Evolutionary conservation across 1,140 invertebrate species (phyloP).

Genomic region (Megalonaias nervosa): DNA sequence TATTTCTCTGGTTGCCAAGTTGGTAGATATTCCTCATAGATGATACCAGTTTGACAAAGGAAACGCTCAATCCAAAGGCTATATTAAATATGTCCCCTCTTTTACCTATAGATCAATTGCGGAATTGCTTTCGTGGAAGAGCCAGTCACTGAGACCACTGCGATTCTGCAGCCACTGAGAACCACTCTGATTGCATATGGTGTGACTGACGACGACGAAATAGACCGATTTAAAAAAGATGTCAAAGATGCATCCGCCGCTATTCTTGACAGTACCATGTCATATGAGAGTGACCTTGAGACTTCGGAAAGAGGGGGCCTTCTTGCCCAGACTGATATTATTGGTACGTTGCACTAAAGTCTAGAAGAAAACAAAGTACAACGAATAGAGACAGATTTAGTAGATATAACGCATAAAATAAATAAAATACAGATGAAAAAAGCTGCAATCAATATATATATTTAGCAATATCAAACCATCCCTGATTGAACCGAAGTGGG

Average conservation of each 20-base stretch:
- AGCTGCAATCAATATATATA: too few relatives aligned
- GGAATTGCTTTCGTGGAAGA: conserved; percentile 28
- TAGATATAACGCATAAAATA: too few relatives aligned
- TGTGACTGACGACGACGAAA: conserved; percentile 6
- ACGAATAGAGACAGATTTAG: too few relatives aligned
- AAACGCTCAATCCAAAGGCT: too few relatives aligned
- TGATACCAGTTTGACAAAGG: too few relatives aligned
- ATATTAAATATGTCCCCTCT: too few relatives aligned
- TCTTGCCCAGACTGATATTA: conserved; percentile 48
- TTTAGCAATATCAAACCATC: too few relatives aligned
- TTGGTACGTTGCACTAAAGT: conserved; percentile 30
- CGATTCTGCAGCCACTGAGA: conserved; percentile 35
- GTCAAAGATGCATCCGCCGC: conserved; percentile 21
- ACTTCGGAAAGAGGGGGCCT: conserved; percentile 36
- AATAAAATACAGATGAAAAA: too few relatives aligned
- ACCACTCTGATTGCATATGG: conserved; percentile 39
- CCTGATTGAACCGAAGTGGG: too few relatives aligned
- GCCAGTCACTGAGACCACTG: conserved; percentile 47
- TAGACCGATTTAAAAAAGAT: conserved; percentile 2
- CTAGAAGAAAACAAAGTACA: too few relatives aligned
- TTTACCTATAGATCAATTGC: conserved; percentile 13
- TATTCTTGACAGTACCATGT: conserved; percentile 37
- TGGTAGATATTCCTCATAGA: too few relatives aligned
- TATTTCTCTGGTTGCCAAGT: too few relatives aligned
- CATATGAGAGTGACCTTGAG: conserved; percentile 36